Percentiles rank a stretch among this genome's conserved stretches.
Conservation (phyloP, 1,140 invertebrate genomes). For the Coptotermes formosanus region DNA sequence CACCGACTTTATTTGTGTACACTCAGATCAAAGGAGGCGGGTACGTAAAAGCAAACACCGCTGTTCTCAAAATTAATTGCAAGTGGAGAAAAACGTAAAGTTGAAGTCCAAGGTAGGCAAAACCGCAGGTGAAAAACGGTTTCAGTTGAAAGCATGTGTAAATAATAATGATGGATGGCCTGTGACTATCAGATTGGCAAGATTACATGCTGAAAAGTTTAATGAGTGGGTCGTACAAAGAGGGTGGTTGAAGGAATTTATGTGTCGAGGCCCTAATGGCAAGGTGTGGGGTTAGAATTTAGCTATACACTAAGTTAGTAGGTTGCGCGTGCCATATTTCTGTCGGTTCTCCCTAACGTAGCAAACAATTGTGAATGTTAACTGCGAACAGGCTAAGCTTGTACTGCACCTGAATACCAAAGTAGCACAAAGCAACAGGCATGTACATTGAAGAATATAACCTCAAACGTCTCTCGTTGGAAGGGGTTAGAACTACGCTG, state of each 20-base stretch:
- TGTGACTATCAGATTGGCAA: background rate
- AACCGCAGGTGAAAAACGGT: no score
- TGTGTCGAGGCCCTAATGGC: background rate
- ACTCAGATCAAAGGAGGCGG: no score
- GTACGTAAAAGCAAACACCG: no score
- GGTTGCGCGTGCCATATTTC: background rate
- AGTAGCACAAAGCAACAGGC: background rate
- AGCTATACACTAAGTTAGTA: background rate
- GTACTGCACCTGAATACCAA: background rate
- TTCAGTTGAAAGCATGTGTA: constrained; percentile 44
- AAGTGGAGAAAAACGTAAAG: no score
- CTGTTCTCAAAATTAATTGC: no score
- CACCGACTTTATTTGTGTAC: no score
- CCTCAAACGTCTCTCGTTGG: no score
- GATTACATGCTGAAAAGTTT: no score
- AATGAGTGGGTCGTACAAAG: background rate
- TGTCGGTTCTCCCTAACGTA: background rate
- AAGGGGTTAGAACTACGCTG: no score
- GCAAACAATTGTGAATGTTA: background rate
- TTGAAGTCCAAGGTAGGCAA: no score
- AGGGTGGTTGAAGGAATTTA: background rate
- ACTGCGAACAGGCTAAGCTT: background rate
- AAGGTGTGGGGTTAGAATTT: background rate
- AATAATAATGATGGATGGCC: background rate
- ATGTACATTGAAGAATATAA: no score